These are phyloP conservation scores for Polydrusus tereticollis DNA, from an alignment of 2,888 invertebrate species.

Conservation along the genomic window DNA sequence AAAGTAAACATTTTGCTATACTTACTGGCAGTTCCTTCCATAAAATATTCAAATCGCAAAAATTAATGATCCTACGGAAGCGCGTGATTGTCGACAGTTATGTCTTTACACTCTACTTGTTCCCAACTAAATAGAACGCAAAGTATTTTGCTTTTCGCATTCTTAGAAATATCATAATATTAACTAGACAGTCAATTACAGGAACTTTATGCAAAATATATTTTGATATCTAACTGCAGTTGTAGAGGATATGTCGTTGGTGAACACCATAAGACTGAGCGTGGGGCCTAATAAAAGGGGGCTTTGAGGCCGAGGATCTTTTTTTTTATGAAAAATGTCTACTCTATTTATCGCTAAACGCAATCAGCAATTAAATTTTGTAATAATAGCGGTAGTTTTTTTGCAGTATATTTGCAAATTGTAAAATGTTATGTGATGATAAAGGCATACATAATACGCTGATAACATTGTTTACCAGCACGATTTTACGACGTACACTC, in stretches of 20 bases:
- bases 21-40: no score
- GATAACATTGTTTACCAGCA: slow-evolving; percentile 24
- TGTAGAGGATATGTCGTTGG: background rate
- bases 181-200: slow-evolving; percentile 24
- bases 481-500: background rate
- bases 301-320: no score
- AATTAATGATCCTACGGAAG: slow-evolving; percentile 14
- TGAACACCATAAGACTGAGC: no score
- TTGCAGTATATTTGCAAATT: slow-evolving; percentile 2
- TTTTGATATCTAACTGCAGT: slow-evolving; percentile 16
- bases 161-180: slow-evolving; percentile 12
- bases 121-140: slow-evolving; percentile 27
- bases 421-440: slow-evolving; percentile 13
- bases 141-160: background rate
- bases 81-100: slow-evolving; percentile 23
- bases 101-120: slow-evolving; percentile 38
- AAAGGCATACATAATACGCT: slow-evolving; percentile 7
- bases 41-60: no score
- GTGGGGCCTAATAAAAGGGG: no score
- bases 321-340: background rate
- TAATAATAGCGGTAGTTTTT: background rate
- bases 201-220: slow-evolving; percentile 23
- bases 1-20: no score
- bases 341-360: background rate
- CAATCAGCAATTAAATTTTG: slow-evolving; percentile 4